phyloP scores from a whole-genome alignment of 2,797 vertebrate genomes.

The Novumbra hubbsi region DNA sequence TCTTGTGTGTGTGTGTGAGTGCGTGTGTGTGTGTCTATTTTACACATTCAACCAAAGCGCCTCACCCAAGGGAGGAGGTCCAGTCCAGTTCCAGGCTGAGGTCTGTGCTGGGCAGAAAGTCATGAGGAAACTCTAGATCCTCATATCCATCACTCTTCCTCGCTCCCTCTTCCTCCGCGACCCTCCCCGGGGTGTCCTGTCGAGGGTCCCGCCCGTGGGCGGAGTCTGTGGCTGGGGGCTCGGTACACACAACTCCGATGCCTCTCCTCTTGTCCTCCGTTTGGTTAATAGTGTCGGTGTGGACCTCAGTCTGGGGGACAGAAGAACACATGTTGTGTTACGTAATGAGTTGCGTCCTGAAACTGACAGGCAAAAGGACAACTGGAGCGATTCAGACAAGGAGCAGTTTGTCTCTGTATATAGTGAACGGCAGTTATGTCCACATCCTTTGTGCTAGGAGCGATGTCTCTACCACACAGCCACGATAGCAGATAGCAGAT shows the following conservation, averaged over 20 bases:
- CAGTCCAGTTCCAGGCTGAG: conserved; percentile 79
- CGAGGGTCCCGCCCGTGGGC: conserved; percentile 18
- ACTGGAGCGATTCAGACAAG: not conserved
- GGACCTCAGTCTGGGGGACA: conserved; percentile 59
- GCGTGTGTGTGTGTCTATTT: not conserved
- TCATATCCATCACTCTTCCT: conserved; percentile 45
- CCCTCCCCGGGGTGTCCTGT: conserved; percentile 33
- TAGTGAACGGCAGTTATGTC: not conserved
- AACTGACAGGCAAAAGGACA: not conserved
- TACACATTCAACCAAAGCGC: conserved; percentile 2
- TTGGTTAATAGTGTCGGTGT: conserved; percentile 41
- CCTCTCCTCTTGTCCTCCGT: conserved; percentile 26
- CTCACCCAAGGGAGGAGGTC: conserved; percentile 75
- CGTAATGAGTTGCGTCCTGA: not conserved
- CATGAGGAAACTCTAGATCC: conserved; percentile 80
- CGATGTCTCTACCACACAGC: conserved; percentile 20
- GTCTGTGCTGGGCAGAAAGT: conserved; percentile 78
- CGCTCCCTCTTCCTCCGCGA: conserved; percentile 39
- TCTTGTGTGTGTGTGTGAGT: too few species aligned
- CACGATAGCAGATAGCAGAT: too few species aligned
- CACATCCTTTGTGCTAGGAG: conserved; percentile 8
- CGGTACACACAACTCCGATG: conserved; percentile 34
- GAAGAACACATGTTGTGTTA: not conserved
- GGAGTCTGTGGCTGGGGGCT: conserved; percentile 47
- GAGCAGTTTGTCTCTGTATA: not conserved